A percentile compares a stretch with the other conserved stretches of the same genome.
phyloP scores from a whole-genome alignment of 2,113 vertebrate species.

The Bos taurus region DNA sequence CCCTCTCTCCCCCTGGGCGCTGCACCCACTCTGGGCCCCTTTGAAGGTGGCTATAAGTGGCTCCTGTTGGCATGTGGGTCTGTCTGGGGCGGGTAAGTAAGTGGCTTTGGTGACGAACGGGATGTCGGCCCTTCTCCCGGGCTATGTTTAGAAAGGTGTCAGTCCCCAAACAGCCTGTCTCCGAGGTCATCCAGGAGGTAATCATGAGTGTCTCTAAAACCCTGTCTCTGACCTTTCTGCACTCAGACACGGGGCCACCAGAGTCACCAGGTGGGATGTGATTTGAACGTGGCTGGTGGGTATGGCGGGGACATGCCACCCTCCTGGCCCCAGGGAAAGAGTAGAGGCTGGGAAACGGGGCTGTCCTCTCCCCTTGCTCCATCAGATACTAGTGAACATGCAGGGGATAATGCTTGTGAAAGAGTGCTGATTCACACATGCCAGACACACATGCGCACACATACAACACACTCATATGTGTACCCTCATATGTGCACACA shows the following conservation, averaged over 20 bases:
- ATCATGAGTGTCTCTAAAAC: conserved; percentile 65
- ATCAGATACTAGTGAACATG: background rate
- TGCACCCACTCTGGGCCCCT: background rate
- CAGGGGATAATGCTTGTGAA: accelerated
- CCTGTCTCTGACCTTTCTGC: conserved; percentile 30
- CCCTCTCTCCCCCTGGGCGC: background rate
- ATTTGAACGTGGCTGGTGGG: accelerated
- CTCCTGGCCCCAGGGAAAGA: background rate
- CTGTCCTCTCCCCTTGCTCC: accelerated
- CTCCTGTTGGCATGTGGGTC: conserved; percentile 23
- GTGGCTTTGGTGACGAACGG: conserved; percentile 68
- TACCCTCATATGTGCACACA: no score
- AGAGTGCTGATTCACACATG: background rate
- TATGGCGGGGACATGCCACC: accelerated
- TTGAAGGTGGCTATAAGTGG: conserved; percentile 67
- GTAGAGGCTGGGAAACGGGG: background rate
- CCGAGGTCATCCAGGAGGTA: conserved; percentile 44
- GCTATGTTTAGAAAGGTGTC: conserved; percentile 73
- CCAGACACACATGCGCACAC: background rate
- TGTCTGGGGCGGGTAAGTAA: conserved; percentile 54
- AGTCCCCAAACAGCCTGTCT: background rate
- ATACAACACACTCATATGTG: background rate
- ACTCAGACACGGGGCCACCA: background rate
- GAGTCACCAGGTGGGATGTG: background rate
- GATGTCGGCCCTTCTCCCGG: conserved; percentile 5